Conservation (phyloP, 2,797 vertebrate species). For the Aselliscus stoliczkanus region DNA sequence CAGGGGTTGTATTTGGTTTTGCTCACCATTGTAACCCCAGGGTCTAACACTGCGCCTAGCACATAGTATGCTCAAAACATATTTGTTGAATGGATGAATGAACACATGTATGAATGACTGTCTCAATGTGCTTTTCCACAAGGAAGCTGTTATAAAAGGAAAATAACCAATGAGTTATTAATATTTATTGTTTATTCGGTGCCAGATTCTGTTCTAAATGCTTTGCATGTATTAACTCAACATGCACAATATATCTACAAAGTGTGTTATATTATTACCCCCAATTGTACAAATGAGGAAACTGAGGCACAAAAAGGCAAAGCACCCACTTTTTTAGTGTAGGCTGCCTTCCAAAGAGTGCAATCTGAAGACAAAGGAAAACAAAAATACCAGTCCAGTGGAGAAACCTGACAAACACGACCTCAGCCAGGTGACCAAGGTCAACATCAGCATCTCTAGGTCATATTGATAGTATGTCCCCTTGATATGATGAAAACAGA, state of each 20-base stretch:
- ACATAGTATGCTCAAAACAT: not conserved
- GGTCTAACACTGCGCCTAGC: not conserved
- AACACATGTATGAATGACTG: not conserved
- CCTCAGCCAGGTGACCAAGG: not conserved
- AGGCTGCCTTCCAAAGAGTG: not conserved
- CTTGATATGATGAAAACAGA: not conserved
- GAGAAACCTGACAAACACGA: not conserved
- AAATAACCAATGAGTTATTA: not conserved
- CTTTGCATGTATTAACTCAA: not conserved
- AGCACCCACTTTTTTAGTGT: not conserved
- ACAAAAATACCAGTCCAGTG: too few species aligned
- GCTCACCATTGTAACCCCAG: not conserved
- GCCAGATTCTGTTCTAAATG: not conserved
- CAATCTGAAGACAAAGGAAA: not conserved
- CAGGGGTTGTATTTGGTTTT: not conserved
- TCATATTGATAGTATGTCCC: not conserved
- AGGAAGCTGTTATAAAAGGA: not conserved
- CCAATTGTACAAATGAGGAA: not conserved
- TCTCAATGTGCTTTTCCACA: not conserved
- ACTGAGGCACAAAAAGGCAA: not conserved
- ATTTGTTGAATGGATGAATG: not conserved
- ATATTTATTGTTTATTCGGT: not conserved
- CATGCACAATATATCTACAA: not conserved
- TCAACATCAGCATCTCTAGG: not conserved
- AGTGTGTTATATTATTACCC: not conserved